Evolutionary conservation across 1,140 invertebrate genomes (phyloP), one percentile per base, ranked within the genome.

Genomic region (Caenorhabditis tropicalis): DNA sequence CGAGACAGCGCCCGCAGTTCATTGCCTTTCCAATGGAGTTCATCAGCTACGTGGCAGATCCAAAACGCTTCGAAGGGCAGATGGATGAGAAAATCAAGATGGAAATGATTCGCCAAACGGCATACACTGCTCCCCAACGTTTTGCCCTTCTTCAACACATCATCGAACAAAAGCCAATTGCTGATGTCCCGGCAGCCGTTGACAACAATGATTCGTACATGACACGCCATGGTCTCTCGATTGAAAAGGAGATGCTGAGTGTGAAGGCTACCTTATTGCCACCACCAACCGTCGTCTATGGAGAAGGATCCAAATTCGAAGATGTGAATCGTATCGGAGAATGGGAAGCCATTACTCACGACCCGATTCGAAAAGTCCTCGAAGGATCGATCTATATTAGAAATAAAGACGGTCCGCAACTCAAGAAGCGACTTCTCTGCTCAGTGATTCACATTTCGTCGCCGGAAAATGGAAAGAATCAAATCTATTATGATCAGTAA

Each of bases 251-350:
- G n/a, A 16, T 82, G 27, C 12, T 82, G 19, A 53, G 24, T n/a
- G 49, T 58, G 19, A 82, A 58, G 16, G 81, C 48, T n/a, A 58
- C 81, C 46, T 15, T 82, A n/a, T 48, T 82, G 5, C 81, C 81
- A 27, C 12, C 24, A 16, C 81, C 81, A 31, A 33, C 81, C 24
- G 39, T 82, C 39, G 39, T 43, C 39, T 43, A 43, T 43, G 39
- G 39, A 43, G 39, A 43, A 12, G 39, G 39, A 43, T 43, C 39
- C 39, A 43, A 43, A 43, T 43, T 43, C 39, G 12, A 43, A 12
- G 39, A 43, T 43, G 39, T 43, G 5, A 43, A 43, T 43, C 39
- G 12, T 43, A 12, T 6, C 5, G 39, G 39, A 43, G 39, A 43
- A 12, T 43, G 39, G 39, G 39, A 43, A 43, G 39, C 39, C 12